A percentile compares a stretch with the other conserved stretches of the same genome.
These are phyloP conservation scores for Aphidius gifuensis DNA, from an alignment of 1,140 invertebrate species.

Conservation along the genomic window DNA sequence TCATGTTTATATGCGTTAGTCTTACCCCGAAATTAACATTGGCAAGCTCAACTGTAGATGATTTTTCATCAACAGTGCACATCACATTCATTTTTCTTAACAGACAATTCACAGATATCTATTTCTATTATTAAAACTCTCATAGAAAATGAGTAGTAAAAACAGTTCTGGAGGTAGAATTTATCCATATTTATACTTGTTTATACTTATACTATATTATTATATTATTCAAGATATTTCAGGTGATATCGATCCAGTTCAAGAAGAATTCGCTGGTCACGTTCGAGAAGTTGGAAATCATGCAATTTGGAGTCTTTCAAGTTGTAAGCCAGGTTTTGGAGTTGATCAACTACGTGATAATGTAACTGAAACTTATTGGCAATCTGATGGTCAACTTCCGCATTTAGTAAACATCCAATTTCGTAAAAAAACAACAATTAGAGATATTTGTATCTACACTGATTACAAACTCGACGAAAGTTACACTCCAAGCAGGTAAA, in stretches of 20 bases:
- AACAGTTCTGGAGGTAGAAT: no score
- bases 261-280: slow-evolving; percentile 70
- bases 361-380: slow-evolving; percentile 97
- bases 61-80: no score
- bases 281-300: slow-evolving; percentile 92
- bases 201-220: no score
- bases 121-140: no score
- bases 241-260: slow-evolving; percentile 64
- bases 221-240: not conserved
- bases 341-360: slow-evolving; percentile 95
- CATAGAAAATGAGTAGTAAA: no score
- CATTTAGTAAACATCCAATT: slow-evolving; percentile 99
- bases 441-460: slow-evolving; percentile 94
- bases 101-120: no score
- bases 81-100: no score
- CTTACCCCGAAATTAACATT: no score
- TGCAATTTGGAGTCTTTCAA: slow-evolving; percentile 97
- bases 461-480: slow-evolving; percentile 99
- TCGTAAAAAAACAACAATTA: slow-evolving; percentile 89
- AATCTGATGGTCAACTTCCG: slow-evolving; percentile 96
- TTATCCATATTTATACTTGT: no score
- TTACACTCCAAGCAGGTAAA: slow-evolving; percentile 88
- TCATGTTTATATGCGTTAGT: no score
- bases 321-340: slow-evolving; percentile 97
- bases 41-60: no score